Base-by-base conservation (phyloP, 2,888 invertebrate species). In the Beris morrisii region DNA sequence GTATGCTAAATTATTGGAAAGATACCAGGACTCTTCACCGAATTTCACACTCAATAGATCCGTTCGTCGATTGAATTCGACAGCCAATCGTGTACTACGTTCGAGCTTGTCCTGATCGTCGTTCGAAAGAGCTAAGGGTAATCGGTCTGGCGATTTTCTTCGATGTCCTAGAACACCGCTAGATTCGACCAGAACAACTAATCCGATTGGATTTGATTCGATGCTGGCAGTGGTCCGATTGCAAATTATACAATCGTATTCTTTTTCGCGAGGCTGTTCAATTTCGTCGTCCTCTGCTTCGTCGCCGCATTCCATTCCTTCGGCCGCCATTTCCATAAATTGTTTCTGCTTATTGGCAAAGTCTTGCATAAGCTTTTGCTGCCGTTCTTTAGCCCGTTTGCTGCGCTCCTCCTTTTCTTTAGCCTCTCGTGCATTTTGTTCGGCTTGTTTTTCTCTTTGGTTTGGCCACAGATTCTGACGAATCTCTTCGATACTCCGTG, bases 161-260 rank as follows among this genome's bases (percentile, higher is more conserved):
- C 88, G 87, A 82, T 90, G 92, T 0, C 94, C 95, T 66, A 95
- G 85, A 70, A 95, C 92, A 73, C 95, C 94, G 53, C 95, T 93
- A 30, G 95, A 88, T 80, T 88, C 82, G 4, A 96, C 87, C 64
- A 97, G 83, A 57, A 94, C 93, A 4, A 95, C 94, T 53, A 96
- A 84, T 0, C 96, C 96, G 79, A 97, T 89, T 1, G 93, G 92
- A 77, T 90, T 88, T 12, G 90, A 87, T 71, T 90, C 88, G 0
- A 90, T 90, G 75, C 93, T 92, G 22, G 93, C 88, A 44, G 92
- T 89, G 68, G 92, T 92, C 77, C 93, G 92, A 82, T 92, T 94
- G 81, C 97, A 97, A 74, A 97, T 97, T 70, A 94, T 95, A 83
- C 97, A 97, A 81, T 95, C 93, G 81, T 95, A 96, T 79, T 93